Base-by-base conservation (phyloP, 2,888 invertebrate species). In the Crioceris asparagi region DNA sequence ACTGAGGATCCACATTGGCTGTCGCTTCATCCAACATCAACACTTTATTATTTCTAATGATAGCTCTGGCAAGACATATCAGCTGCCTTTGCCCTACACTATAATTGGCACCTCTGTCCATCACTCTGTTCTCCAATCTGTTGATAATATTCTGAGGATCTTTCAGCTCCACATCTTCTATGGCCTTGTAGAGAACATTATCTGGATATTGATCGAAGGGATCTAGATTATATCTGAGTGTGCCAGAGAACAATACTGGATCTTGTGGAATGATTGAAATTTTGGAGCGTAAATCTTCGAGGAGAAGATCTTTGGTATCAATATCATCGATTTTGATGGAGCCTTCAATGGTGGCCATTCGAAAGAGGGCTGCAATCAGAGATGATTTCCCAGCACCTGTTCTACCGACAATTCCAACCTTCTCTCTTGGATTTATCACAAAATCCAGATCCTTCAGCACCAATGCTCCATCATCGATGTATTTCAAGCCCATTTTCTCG, bases 21-120 rank as follows among this genome's bases (percentile, higher is more conserved):
- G 91, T 92, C 12, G 92, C 91, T 64, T 93, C 92, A 56, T 93
- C 92, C 48, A 93, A 70, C 46, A 92, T 81, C 1, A 92, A 70
- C 45, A 93, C 80, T 47, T 76, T 78, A 62, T 88, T 90, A 45
- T 82, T 81, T 16, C 84, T 72, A 15, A 92, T 66, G 51, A 92
- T 83, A 23, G 92, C 91, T 36, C 92, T 72, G 1, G 91, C 91
- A 40, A 93, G 68, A 59, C 92, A 93, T 29, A 93, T 79, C 33
- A 93, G 66, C 59, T 93, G 93, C 8, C 88, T 69, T 60, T 93
- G 92, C 0, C 93, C 93, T 6, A 91, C 81, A 38, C 90, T 91
- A 60, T 88, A 85, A 64, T 85, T 85, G 1, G 75, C 69, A 1
- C 85, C 85, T 10, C 81, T 79, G 65, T 81, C 85, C 35, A 74